Percentiles rank a stretch among this genome's conserved stretches.
These are phyloP conservation scores for Dendrophyllia cribrosa DNA, from an alignment of 64 coral and sea anemone genomes.

Conservation along the genomic window DNA sequence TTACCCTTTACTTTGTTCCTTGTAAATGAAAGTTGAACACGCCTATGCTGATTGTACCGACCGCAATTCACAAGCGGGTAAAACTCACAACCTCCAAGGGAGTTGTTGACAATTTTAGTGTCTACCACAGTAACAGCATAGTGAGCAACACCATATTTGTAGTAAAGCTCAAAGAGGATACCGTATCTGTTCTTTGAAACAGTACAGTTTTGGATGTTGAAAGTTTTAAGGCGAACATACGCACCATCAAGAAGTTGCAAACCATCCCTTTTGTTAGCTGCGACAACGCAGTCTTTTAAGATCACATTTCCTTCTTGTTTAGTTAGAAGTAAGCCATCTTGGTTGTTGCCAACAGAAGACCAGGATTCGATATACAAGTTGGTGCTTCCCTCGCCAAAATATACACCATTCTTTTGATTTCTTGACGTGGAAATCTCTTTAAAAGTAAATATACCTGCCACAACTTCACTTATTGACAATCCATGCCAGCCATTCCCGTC, in stretches of 20 bases:
- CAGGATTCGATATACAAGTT: constrained; percentile 37
- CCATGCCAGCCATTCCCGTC: constrained; percentile 48
- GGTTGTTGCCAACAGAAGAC: constrained; percentile 30
- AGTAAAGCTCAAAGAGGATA: background rate
- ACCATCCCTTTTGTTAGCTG: constrained; percentile 45
- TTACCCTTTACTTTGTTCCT: constrained; percentile 60
- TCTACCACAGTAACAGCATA: background rate
- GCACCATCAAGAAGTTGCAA: constrained; percentile 25
- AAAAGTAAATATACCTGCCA: background rate
- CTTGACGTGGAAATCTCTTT: constrained; percentile 14
- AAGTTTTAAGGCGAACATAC: background rate
- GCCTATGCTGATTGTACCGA: background rate
- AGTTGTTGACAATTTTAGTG: constrained; percentile 24
- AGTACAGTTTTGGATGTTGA: background rate
- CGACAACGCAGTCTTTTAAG: constrained; percentile 16
- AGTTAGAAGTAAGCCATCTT: constrained; percentile 43
- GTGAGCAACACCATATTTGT: background rate
- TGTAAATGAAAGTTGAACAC: constrained; percentile 33
- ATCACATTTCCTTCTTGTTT: constrained; percentile 60
- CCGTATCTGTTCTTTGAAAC: constrained; percentile 17
- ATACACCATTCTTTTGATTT: constrained; percentile 42
- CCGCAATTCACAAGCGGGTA: background rate
- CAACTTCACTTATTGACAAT: background rate
- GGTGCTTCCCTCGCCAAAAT: constrained; percentile 16
- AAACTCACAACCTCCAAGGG: background rate